phyloP scores from a whole-genome alignment of 2,888 invertebrate genomes.

The Athalia rosae region DNA sequence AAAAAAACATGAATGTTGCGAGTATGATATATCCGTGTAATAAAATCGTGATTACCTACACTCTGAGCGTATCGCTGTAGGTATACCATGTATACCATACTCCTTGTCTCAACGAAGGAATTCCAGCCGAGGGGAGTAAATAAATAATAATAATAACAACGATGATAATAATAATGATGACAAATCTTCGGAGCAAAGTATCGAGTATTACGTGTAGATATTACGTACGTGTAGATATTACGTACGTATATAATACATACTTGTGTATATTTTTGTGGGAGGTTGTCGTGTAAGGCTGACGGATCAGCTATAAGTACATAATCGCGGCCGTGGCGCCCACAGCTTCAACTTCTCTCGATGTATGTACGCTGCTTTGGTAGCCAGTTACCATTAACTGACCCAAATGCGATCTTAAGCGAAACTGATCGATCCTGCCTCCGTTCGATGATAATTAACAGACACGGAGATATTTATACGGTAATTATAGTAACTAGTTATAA shows the following conservation, averaged over 20 bases:
- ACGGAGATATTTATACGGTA: conserved; percentile 14
- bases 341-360: conserved; percentile 2
- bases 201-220: background rate
- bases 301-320: conserved; percentile 10
- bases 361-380: background rate
- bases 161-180: too few species aligned
- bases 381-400: conserved; percentile 26
- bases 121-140: too few species aligned
- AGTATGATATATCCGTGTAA: too few species aligned
- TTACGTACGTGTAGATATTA: conserved; percentile 7
- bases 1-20: too few species aligned
- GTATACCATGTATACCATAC: too few species aligned
- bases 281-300: conserved; percentile 11
- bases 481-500: conserved; percentile 17
- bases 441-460: conserved; percentile 19
- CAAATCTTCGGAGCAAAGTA: background rate
- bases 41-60: too few species aligned
- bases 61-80: too few species aligned
- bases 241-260: background rate
- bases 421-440: conserved; percentile 25
- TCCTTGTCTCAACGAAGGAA: too few species aligned
- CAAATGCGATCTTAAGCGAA: conserved; percentile 41
- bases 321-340: conserved; percentile 34
- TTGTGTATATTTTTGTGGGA: conserved; percentile 10
- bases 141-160: too few species aligned